A percentile compares a stretch with the other conserved stretches of the same genome.
Evolutionary conservation across 2,113 vertebrate species (phyloP).

Genomic region (Campylomormyrus tamandua): DNA sequence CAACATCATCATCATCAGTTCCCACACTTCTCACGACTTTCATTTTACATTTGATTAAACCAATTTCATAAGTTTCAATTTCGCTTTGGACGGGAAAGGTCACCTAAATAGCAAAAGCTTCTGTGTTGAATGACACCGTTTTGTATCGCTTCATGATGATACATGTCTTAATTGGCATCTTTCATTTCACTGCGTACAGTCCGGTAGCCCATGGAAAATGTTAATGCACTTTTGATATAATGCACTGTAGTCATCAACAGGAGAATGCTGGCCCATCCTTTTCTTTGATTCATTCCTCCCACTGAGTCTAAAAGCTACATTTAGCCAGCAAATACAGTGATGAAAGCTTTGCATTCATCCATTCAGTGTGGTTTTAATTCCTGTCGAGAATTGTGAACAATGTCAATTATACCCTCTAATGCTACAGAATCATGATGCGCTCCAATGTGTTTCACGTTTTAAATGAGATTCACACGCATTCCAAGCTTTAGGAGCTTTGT

Average conservation of each 20-base stretch:
- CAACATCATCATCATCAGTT: background rate
- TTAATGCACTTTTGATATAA: slow-evolving; percentile 35
- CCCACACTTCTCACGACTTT: background rate
- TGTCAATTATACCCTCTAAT: slow-evolving; percentile 25
- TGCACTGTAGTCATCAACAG: slow-evolving; percentile 35
- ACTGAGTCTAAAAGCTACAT: slow-evolving; percentile 30
- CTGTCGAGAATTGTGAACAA: slow-evolving; percentile 27
- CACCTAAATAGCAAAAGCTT: background rate
- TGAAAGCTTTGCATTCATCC: slow-evolving; percentile 29
- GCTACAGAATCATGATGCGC: background rate
- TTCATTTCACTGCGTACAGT: slow-evolving; percentile 9
- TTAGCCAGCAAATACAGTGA: slow-evolving; percentile 21
- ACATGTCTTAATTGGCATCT: slow-evolving; percentile 19
- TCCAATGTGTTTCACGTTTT: background rate
- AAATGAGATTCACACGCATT: background rate
- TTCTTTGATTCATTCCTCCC: slow-evolving; percentile 33
- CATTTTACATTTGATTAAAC: background rate
- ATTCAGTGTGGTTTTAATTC: slow-evolving; percentile 22
- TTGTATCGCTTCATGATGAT: slow-evolving; percentile 21
- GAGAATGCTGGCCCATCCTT: slow-evolving; percentile 29
- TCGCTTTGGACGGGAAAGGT: background rate
- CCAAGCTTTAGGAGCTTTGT: background rate
- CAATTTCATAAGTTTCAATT: background rate
- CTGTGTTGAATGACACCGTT: slow-evolving; percentile 1
- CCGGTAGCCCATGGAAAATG: slow-evolving; percentile 29